Evolutionary conservation across 2,888 invertebrate species (phyloP), one percentile per base, ranked within the genome.

Genomic region (Chrysomela aeneicollis): DNA sequence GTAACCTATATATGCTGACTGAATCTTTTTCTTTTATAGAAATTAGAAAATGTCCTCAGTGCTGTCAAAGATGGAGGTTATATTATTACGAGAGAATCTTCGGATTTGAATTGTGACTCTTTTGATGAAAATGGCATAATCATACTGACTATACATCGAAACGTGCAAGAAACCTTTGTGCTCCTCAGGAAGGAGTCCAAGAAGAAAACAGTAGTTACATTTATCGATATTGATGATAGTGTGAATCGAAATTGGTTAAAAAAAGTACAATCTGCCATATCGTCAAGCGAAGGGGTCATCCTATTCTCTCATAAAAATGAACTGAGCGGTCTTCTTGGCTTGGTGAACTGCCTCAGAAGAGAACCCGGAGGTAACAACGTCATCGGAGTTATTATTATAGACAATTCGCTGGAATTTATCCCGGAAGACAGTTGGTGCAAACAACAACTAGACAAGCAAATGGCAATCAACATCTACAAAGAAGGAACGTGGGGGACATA

Each of bases 281-380:
- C 6, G 32, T 19, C 19, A 17, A 10, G 12, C 54, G 8, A 30
- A 30, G 15, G 22, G 32, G 10, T 92, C 0, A 78, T 95, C 0
- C 88, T 92, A 19, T 74, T 69, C 46, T 84, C 89, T 0, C 87
- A 90, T 78, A 87, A 88, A 69, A 89, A 91, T 60, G 84, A 86
- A 1, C 83, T 89, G 6, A 92, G 87, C 77, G 98, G 98, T n/a
- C 84, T 96, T 0, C 80, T 91, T 74, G 98, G 98, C 17, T 81
- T 92, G 64, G 84, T 89, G 1, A 90, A 91, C 72, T 92, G 91
- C 78, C 77, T 92, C 6, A 81, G 86, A 65, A 85, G 85, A 73
- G 91, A 91, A 78, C 84, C 86, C 0, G 86, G 86, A 51, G 81
- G 82, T 18, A 76, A 78, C 37, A 75, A 80, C 0, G 73, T 82